Percentiles rank a stretch among this genome's conserved stretches.
Conservation (phyloP, 2,113 vertebrate species). For the Echinops telfairi region DNA sequence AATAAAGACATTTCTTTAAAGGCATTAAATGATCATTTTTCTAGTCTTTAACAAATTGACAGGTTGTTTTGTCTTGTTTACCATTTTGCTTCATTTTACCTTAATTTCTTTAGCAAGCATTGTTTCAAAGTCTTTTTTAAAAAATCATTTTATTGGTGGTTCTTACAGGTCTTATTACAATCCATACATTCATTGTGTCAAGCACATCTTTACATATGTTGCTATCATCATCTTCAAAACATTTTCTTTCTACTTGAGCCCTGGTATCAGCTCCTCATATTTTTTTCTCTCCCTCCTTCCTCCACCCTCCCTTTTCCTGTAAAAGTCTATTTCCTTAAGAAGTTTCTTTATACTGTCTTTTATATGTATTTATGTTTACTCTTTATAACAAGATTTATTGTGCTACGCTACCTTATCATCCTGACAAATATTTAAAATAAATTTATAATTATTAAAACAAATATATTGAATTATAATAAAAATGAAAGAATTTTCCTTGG, state of each 20-base stretch:
- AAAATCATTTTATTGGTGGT: too few relatives aligned
- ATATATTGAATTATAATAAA: background rate
- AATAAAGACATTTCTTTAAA: conserved; percentile 10
- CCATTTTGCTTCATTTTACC: conserved; percentile 15
- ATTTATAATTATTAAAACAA: background rate
- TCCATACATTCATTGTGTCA: too few relatives aligned
- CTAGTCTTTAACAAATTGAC: background rate
- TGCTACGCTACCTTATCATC: background rate
- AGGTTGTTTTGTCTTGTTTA: background rate
- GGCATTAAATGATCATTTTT: background rate
- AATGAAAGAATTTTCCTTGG: background rate
- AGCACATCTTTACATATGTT: too few relatives aligned
- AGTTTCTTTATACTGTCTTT: background rate
- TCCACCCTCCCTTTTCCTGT: too few relatives aligned
- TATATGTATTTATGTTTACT: background rate
- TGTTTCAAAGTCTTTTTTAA: conserved; percentile 7
- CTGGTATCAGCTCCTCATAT: too few relatives aligned
- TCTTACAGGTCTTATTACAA: too few relatives aligned
- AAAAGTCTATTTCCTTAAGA: background rate
- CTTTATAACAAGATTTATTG: conserved; percentile 14
- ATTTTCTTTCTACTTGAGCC: too few relatives aligned
- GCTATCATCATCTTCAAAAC: too few relatives aligned
- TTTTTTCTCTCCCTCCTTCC: too few relatives aligned
- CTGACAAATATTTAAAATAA: conserved; percentile 48
- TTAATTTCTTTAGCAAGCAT: conserved; percentile 16